These are phyloP conservation scores for Melanocharis versteri DNA, from an alignment of 2,113 vertebrate genomes.

Conservation along the genomic window DNA sequence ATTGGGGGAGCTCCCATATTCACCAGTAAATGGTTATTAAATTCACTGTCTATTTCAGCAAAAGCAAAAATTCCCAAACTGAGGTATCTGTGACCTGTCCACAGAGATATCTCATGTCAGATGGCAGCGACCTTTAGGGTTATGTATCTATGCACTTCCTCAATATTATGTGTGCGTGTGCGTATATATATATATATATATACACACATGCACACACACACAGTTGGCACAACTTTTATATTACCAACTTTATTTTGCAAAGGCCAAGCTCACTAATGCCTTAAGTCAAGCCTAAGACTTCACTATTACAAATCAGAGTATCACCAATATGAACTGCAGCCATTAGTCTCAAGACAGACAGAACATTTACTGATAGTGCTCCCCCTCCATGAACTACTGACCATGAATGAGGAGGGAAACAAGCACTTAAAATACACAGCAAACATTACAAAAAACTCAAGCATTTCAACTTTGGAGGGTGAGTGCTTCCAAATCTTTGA, in stretches of 20 bases:
- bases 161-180: fast-evolving
- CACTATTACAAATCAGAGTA: not conserved
- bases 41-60: not conserved
- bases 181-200: too few relatives aligned
- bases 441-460: not conserved
- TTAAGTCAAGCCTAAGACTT: not conserved
- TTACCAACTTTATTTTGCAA: not conserved
- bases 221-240: not conserved
- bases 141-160: not conserved
- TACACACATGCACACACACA: fast-evolving
- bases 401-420: not conserved
- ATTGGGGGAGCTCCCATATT: not conserved
- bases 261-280: not conserved
- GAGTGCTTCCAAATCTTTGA: not conserved
- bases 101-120: not conserved
- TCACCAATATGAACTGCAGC: not conserved
- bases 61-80: not conserved
- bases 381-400: not conserved
- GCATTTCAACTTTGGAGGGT: not conserved
- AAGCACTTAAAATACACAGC: not conserved
- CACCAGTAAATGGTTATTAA: not conserved
- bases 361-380: not conserved
- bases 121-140: not conserved
- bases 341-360: not conserved
- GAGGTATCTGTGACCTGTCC: not conserved